Evolutionary conservation across 2,113 vertebrate species (phyloP).

Genomic region (Rallus limicola): DNA sequence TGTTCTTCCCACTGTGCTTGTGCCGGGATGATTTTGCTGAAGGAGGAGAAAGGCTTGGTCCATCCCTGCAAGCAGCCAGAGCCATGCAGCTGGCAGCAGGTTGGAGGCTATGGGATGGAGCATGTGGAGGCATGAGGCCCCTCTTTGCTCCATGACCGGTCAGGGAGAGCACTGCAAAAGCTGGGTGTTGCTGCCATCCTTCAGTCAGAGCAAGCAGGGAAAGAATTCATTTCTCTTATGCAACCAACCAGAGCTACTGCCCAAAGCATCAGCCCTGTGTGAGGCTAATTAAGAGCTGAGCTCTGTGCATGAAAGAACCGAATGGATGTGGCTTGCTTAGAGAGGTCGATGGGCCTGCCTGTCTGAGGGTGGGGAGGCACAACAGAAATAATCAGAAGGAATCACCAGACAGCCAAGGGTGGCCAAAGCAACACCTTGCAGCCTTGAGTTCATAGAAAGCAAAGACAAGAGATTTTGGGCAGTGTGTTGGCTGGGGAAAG

Average conservation of each 20-base stretch:
- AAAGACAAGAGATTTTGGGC: background rate
- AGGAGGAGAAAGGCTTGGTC: background rate
- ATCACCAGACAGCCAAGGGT: background rate
- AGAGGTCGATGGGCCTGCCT: background rate
- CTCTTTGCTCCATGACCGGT: background rate
- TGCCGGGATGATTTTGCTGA: background rate
- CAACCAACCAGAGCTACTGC: background rate
- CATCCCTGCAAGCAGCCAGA: rapidly evolving
- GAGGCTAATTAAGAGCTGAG: background rate
- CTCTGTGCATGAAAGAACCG: background rate
- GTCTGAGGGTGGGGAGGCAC: background rate
- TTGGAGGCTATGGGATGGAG: rapidly evolving
- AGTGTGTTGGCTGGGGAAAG: background rate
- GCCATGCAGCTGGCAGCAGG: rapidly evolving
- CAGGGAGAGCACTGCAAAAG: background rate
- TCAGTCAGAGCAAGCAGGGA: background rate
- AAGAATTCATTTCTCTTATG: background rate
- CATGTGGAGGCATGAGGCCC: background rate
- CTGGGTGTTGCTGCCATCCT: background rate
- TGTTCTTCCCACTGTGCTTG: background rate
- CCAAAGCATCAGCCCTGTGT: background rate
- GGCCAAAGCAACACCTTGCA: background rate
- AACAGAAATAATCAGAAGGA: background rate
- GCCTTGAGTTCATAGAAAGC: background rate
- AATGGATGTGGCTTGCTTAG: background rate